Conservation (phyloP, 2,113 vertebrate genomes). For the Crotalus horridus region DNA sequence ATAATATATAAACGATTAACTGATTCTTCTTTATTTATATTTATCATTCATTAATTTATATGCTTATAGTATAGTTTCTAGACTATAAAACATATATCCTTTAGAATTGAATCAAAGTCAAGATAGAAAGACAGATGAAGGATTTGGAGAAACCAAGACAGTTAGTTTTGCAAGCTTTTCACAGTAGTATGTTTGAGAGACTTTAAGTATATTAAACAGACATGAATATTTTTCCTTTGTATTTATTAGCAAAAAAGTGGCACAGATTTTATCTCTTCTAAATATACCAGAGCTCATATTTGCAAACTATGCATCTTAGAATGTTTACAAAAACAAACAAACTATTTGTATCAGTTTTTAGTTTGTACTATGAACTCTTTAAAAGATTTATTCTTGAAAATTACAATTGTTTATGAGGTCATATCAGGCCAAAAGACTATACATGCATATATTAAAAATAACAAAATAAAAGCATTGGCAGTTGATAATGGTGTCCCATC, state of each 20-base stretch:
- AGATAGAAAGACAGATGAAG: conserved; percentile 46
- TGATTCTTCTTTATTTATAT: not conserved
- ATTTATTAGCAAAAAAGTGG: conserved; percentile 40
- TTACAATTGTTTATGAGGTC: conserved; percentile 64
- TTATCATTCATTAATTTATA: conserved; percentile 2
- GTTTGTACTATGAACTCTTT: conserved; percentile 53
- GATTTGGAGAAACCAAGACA: conserved; percentile 39
- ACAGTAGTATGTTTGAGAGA: conserved; percentile 47
- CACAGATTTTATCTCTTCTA: conserved; percentile 45
- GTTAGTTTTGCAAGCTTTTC: conserved; percentile 51
- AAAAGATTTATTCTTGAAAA: conserved; percentile 56
- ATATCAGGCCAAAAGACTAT: conserved; percentile 52
- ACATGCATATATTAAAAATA: conserved; percentile 20
- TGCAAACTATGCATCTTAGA: conserved; percentile 47
- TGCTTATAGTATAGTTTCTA: conserved; percentile 23
- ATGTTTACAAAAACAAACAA: conserved; percentile 40
- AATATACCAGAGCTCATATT: conserved; percentile 52
- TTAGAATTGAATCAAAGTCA: conserved; percentile 43
- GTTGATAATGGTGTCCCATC: not conserved
- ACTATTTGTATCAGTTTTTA: conserved; percentile 59
- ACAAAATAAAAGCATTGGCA: not conserved
- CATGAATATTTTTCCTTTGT: conserved; percentile 48
- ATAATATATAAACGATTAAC: not conserved
- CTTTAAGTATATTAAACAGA: conserved; percentile 56
- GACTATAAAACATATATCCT: conserved; percentile 38